These are phyloP conservation scores for Diadema setosum DNA, from an alignment of 35 echinoderm and acorn worm species.

Conservation along the genomic window DNA sequence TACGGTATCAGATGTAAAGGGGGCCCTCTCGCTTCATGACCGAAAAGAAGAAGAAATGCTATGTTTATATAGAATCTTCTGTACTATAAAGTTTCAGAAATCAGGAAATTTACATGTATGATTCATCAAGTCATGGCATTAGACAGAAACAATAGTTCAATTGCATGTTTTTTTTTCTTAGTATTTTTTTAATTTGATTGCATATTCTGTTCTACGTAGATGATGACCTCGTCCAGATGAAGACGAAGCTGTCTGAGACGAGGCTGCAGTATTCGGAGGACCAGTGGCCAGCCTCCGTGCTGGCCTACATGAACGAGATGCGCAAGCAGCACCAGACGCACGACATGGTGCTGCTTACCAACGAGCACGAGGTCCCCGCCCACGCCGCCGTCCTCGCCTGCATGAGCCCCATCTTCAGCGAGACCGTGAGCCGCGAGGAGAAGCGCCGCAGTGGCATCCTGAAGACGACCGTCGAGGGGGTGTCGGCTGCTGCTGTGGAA, in stretches of 20 bases:
- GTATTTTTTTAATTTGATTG: neutral
- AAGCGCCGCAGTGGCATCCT: neutral
- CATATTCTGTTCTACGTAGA: neutral
- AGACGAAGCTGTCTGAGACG: neutral
- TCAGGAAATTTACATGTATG: no score
- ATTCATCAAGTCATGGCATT: neutral
- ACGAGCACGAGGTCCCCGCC: slow-evolving; percentile 76
- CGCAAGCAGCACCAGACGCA: slow-evolving; percentile 85
- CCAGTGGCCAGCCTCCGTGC: slow-evolving; percentile 45
- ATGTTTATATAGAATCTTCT: neutral
- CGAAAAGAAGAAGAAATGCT: neutral
- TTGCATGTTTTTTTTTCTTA: neutral
- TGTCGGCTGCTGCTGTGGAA: slow-evolving; percentile 54
- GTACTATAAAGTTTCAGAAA: neutral
- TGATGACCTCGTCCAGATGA: neutral
- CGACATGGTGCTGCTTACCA: slow-evolving; percentile 65
- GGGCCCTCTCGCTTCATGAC: neutral
- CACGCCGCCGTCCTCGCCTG: slow-evolving; percentile 88
- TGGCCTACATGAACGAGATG: slow-evolving; percentile 78
- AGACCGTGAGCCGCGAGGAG: neutral
- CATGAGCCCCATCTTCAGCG: slow-evolving; percentile 58
- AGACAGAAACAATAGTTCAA: neutral
- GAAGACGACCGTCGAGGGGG: neutral
- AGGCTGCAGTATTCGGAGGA: slow-evolving; percentile 32
- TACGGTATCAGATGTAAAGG: no score